Conservation (phyloP, 2,888 invertebrate genomes). For the Tenodera sinensis region DNA sequence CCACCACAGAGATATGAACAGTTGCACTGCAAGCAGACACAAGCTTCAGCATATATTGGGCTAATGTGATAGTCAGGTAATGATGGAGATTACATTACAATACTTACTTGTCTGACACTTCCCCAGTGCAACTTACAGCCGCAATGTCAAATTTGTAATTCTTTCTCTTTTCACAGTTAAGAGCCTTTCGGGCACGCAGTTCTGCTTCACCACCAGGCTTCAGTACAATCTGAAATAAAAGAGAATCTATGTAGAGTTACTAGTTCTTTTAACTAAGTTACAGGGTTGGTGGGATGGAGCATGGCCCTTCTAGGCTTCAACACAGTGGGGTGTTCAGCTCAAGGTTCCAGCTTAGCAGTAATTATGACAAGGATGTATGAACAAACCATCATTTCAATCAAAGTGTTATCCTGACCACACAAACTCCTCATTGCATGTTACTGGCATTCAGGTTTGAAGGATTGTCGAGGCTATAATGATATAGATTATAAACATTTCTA, state of each 20-base stretch:
- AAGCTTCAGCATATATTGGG: slow-evolving; percentile 22
- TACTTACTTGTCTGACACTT: slow-evolving; percentile 73
- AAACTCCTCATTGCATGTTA: too few species aligned
- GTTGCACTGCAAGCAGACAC: slow-evolving; percentile 64
- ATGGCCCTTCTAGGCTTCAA: too few species aligned
- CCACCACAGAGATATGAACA: slow-evolving; percentile 90
- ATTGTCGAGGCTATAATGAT: too few species aligned
- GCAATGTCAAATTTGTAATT: slow-evolving; percentile 96
- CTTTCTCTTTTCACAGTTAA: slow-evolving; percentile 91
- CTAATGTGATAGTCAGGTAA: background rate
- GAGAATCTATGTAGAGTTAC: background rate
- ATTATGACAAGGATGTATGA: too few species aligned
- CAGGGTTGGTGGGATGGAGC: too few species aligned
- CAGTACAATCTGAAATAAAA: slow-evolving; percentile 40
- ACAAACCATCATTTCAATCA: too few species aligned
- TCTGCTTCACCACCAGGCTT: slow-evolving; percentile 68
- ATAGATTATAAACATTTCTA: too few species aligned
- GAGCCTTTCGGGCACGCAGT: slow-evolving; percentile 72
- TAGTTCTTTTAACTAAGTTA: too few species aligned
- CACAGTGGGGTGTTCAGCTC: too few species aligned
- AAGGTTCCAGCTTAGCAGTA: too few species aligned
- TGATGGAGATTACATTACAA: background rate
- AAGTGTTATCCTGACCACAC: too few species aligned
- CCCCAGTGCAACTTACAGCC: slow-evolving; percentile 86
- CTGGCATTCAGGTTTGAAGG: too few species aligned